These are phyloP conservation scores for Drosophila kanekoi DNA, from an alignment of 2,888 invertebrate species.

Conservation along the genomic window DNA sequence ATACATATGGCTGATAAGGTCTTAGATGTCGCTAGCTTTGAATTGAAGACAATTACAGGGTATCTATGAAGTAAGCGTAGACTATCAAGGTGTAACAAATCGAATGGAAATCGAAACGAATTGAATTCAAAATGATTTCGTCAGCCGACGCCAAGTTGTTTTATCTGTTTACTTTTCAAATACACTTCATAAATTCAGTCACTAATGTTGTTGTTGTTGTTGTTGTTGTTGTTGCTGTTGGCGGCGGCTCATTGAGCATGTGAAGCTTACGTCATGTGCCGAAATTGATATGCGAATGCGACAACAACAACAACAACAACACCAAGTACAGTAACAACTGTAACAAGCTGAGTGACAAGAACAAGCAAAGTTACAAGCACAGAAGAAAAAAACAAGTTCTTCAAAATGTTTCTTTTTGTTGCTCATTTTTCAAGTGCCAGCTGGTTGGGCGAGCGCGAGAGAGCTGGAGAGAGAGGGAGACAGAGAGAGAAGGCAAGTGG, in stretches of 20 bases:
- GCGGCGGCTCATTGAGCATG: conserved; percentile 64
- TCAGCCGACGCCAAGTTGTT: conserved; percentile 29
- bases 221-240: conserved; percentile 35
- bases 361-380: conserved; percentile 47
- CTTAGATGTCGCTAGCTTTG: too few species aligned
- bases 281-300: conserved; percentile 75
- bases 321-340: conserved; percentile 39
- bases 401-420: conserved; percentile 30
- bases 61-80: not conserved
- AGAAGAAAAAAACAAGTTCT: conserved; percentile 53
- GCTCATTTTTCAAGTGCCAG: conserved; percentile 21
- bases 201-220: conserved; percentile 27
- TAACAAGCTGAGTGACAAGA: conserved; percentile 39
- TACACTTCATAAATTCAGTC: conserved; percentile 51
- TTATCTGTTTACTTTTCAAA: conserved; percentile 60
- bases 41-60: conserved; percentile 3
- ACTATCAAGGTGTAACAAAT: conserved; percentile 16
- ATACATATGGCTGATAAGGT: too few species aligned
- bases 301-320: conserved; percentile 36
- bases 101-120: conserved; percentile 34
- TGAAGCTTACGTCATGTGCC: conserved; percentile 79
- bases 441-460: not conserved
- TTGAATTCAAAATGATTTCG: conserved; percentile 27
- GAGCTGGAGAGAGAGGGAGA: too few species aligned
- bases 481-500: not conserved